Evolutionary conservation across 2,113 vertebrate genomes (phyloP), one percentile per base, ranked within the genome.

Genomic region (Rhizomys pruinosus): DNA sequence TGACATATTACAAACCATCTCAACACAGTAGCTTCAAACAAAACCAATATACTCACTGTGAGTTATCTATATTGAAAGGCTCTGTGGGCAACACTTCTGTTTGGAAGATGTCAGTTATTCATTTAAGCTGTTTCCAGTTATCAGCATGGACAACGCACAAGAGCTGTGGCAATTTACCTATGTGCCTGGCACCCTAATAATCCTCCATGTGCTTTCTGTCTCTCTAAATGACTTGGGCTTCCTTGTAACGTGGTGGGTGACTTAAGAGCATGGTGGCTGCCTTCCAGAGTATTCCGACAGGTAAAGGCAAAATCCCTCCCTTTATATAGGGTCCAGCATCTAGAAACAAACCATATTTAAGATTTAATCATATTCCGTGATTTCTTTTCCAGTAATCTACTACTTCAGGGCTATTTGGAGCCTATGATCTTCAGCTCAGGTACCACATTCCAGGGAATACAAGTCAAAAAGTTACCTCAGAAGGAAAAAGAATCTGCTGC

Each of bases 291-390:
- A 3, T 55, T 55, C 52, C 25, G 57, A 74, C 22, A 77, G 15
- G 3, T 10, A 76, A 72, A 44, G 27, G 5, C 12, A 7, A 59
- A 89, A 78, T n/a, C n/a, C n/a, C n/a, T n/a, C n/a, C n/a, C 1
- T 0, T 55, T 64, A 3, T 1, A 3, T 13, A 66, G 32, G 27
- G 4, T 63, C 87, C n/a, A 93, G 71, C 7, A 79, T n/a, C 0
- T 10, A 85, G 19, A 27, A 64, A 16, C 17, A n/a, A 29, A 1
- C 22, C 74, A 88, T 87, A 59, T n/a, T 55, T 55, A 34, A 94
- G 59, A 84, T 81, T 74, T 89, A 90, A 82, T 80, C 17, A 64
- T 63, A 80, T 93, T 81, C 78, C 57, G 37, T 68, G 39, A 55
- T 90, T 78, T 57, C 10, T 12, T 95, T 93, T 95, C 32, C 10